These are phyloP conservation scores for Allolobophora icterica DNA, from an alignment of 2,888 invertebrate species.

Conservation along the genomic window DNA sequence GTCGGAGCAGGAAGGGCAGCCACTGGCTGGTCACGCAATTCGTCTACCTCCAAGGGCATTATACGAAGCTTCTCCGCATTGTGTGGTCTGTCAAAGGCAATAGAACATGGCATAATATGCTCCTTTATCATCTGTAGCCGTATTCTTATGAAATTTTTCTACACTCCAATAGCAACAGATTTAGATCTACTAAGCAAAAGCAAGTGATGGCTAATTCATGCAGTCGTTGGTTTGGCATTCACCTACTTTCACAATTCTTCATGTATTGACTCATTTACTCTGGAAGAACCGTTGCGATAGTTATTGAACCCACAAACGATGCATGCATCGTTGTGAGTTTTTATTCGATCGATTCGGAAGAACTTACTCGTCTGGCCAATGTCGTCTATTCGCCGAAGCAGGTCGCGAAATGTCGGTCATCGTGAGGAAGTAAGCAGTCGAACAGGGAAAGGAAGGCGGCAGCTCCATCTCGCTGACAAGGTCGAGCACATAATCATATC, in stretches of 20 bases:
- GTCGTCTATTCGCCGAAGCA: not conserved
- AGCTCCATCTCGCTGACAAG: constrained; percentile 89
- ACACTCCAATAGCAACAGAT: not conserved
- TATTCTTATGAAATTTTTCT: not conserved
- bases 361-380: constrained; percentile 31
- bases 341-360: not conserved
- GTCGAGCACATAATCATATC: constrained; percentile 90
- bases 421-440: constrained; percentile 66
- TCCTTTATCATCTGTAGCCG: too few species aligned
- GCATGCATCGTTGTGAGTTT: not conserved
- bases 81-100: constrained; percentile 25
- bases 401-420: constrained; percentile 54
- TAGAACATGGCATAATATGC: not conserved
- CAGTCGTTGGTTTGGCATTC: not conserved
- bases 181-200: not conserved
- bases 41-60: constrained; percentile 50
- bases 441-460: constrained; percentile 82
- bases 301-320: not conserved
- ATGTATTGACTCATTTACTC: too few species aligned
- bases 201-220: not conserved
- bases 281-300: too few species aligned
- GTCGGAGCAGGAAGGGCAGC: not conserved
- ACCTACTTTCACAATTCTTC: too few species aligned
- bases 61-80: constrained; percentile 30
- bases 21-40: constrained; percentile 51